phyloP scores from a whole-genome alignment of 2,888 invertebrate species.

The Sarcophaga caerulescens region DNA sequence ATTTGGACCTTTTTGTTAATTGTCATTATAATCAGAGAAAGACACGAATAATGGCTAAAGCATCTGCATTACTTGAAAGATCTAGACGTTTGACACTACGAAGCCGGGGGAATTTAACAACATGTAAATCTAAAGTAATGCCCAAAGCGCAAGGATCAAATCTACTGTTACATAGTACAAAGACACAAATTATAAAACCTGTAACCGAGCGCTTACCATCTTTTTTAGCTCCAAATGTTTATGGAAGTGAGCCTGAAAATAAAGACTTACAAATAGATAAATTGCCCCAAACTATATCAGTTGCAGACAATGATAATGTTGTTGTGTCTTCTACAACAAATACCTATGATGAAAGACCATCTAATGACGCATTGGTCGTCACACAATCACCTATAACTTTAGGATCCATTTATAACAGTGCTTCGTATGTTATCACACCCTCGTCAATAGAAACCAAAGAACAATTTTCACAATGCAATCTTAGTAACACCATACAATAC shows the following conservation, averaged over 20 bases:
- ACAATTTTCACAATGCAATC: slow-evolving; percentile 60
- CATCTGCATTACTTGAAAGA: slow-evolving; percentile 53
- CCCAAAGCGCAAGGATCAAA: slow-evolving; percentile 36
- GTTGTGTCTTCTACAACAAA: slow-evolving; percentile 69
- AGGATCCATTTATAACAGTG: slow-evolving; percentile 36
- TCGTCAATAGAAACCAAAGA: slow-evolving; percentile 66
- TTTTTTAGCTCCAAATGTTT: too few species aligned
- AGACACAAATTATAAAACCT: slow-evolving; percentile 18
- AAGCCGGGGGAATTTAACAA: slow-evolving; percentile 7
- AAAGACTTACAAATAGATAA: too few species aligned
- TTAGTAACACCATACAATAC: slow-evolving; percentile 67
- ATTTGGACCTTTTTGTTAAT: slow-evolving; percentile 56
- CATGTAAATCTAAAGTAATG: slow-evolving; percentile 21
- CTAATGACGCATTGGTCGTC: slow-evolving; percentile 12
- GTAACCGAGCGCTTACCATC: background rate
- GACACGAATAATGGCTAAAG: slow-evolving; percentile 55
- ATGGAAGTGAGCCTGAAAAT: too few species aligned
- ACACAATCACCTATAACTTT: slow-evolving; percentile 34
- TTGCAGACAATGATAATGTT: slow-evolving; percentile 66
- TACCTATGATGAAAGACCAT: slow-evolving; percentile 67
- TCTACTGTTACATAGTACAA: slow-evolving; percentile 2
- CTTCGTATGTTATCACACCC: slow-evolving; percentile 24
- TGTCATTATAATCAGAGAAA: slow-evolving; percentile 27
- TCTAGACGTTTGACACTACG: slow-evolving; percentile 55
- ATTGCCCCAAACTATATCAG: background rate